Percentiles rank a stretch among this genome's conserved stretches.
Evolutionary conservation across 2,113 vertebrate genomes (phyloP).

Genomic region (Apteryx mantelli): DNA sequence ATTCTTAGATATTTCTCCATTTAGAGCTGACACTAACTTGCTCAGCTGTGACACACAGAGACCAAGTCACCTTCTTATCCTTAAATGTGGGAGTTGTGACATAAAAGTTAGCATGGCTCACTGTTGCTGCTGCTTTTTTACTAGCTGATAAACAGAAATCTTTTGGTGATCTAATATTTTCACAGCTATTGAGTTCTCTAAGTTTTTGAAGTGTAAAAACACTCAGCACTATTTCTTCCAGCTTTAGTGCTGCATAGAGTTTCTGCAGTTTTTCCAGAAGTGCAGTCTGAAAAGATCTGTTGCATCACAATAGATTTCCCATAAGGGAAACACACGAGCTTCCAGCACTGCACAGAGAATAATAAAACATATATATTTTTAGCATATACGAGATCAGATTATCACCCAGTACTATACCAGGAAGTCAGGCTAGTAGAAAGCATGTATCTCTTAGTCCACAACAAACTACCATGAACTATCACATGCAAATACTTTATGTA

Average conservation of each 20-base stretch:
- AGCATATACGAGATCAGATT: not conserved
- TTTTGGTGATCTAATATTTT: not conserved
- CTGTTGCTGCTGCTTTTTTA: not conserved
- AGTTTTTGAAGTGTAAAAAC: not conserved
- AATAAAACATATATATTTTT: not conserved
- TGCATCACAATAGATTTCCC: not conserved
- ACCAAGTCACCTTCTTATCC: not conserved
- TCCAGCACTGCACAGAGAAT: not conserved
- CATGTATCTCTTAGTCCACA: not conserved
- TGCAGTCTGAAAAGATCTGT: constrained; percentile 7
- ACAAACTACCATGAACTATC: not conserved
- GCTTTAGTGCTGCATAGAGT: not conserved
- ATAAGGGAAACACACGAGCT: not conserved
- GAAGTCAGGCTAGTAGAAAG: not conserved
- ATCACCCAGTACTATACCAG: not conserved
- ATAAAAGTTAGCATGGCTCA: not conserved
- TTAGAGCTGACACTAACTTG: not conserved
- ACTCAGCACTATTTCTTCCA: not conserved
- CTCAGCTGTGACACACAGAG: not conserved
- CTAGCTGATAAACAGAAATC: not conserved
- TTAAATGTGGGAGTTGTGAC: not conserved
- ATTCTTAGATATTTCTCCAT: not conserved
- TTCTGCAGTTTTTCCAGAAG: constrained; percentile 29
- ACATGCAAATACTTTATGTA: not conserved
- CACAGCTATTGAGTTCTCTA: not conserved